phyloP scores from a whole-genome alignment of 2,797 vertebrate genomes.

The Australoheros facetus region DNA sequence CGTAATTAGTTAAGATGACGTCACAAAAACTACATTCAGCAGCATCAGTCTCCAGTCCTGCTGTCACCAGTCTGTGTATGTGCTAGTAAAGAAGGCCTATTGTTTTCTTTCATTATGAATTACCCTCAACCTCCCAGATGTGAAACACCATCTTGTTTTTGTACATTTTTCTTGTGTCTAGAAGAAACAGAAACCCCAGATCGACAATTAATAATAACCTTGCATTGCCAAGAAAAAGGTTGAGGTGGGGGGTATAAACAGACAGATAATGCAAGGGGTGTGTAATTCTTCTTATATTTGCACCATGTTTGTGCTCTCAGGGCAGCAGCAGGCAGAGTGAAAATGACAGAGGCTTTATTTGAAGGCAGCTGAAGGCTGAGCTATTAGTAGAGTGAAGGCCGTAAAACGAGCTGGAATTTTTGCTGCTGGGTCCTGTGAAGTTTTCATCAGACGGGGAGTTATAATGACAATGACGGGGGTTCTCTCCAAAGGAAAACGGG shows the following conservation, averaged over 20 bases:
- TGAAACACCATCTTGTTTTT: slow-evolving; percentile 68
- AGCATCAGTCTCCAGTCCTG: slow-evolving; percentile 16
- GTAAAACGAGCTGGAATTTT: slow-evolving; percentile 77
- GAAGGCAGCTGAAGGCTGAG: slow-evolving; percentile 63
- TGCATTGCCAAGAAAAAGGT: slow-evolving; percentile 53
- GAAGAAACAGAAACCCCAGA: slow-evolving; percentile 40
- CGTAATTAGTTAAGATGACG: slow-evolving; percentile 54
- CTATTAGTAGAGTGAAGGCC: slow-evolving; percentile 67
- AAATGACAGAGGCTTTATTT: slow-evolving; percentile 62
- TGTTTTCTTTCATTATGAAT: slow-evolving; percentile 59
- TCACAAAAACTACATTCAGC: slow-evolving; percentile 58
- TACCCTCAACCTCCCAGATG: slow-evolving; percentile 54
- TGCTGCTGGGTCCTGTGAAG: slow-evolving; percentile 70
- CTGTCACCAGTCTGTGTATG: slow-evolving; percentile 38
- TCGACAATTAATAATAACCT: slow-evolving; percentile 63
- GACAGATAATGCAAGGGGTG: slow-evolving; percentile 23
- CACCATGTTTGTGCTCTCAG: background rate
- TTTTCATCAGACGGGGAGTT: slow-evolving; percentile 66
- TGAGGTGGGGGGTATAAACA: slow-evolving; percentile 6
- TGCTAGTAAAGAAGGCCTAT: slow-evolving; percentile 27
- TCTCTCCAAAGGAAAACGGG: slow-evolving; percentile 42
- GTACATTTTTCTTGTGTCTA: slow-evolving; percentile 38
- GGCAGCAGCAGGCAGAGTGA: slow-evolving; percentile 13
- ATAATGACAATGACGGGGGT: slow-evolving; percentile 55
- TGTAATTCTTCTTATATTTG: slow-evolving; percentile 21